Evolutionary conservation across 2,888 invertebrate species (phyloP).

Genomic region (Drosophila conformis): DNA sequence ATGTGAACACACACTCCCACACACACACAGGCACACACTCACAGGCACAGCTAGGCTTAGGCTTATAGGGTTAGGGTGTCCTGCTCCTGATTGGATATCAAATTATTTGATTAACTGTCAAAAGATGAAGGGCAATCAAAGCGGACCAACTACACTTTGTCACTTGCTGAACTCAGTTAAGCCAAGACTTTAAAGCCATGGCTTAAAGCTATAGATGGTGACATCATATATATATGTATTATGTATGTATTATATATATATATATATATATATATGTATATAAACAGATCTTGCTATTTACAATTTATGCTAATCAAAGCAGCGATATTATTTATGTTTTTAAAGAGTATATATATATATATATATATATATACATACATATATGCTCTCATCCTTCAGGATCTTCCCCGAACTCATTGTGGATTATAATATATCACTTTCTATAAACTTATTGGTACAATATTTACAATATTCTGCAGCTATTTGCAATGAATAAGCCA

Average conservation of each 20-base stretch:
- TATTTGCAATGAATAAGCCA: not conserved
- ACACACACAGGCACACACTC: not conserved
- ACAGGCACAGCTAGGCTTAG: not conserved
- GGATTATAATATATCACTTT: not conserved
- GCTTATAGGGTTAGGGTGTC: constrained; percentile 17
- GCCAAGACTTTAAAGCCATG: not conserved
- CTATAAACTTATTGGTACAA: not conserved
- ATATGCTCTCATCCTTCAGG: too few species aligned
- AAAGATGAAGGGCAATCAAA: constrained; percentile 28
- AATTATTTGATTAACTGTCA: constrained; percentile 48
- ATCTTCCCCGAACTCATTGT: not conserved
- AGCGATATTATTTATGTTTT: not conserved
- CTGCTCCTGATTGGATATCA: constrained; percentile 31
- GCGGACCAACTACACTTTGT: too few species aligned
- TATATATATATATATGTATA: not conserved
- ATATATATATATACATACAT: too few species aligned
- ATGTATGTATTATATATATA: too few species aligned
- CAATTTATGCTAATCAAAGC: not conserved
- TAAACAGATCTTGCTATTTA: not conserved
- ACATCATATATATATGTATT: not conserved
- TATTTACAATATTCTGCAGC: not conserved
- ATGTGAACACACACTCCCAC: constrained; percentile 21
- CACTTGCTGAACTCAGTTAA: not conserved
- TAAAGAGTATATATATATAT: not conserved
- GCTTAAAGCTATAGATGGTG: not conserved